A percentile compares a stretch with the other conserved stretches of the same genome.
Conservation (phyloP, 2,113 vertebrate genomes). For the Aegotheles bennettii region DNA sequence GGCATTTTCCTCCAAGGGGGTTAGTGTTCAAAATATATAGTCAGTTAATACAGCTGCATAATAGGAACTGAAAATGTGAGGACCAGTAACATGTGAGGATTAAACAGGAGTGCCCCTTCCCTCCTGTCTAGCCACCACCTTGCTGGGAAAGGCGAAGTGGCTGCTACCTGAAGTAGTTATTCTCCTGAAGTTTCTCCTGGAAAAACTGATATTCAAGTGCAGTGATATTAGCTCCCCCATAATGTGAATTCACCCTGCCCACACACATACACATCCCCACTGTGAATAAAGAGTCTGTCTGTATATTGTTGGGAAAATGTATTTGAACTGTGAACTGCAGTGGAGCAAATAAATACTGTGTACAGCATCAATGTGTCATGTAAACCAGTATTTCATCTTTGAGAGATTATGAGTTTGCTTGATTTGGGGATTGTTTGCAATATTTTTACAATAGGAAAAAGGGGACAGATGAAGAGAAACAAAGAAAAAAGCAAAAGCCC, state of each 20-base stretch:
- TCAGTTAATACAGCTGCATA: constrained; percentile 2
- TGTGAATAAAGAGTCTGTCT: constrained; percentile 57
- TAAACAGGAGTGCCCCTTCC: neutral
- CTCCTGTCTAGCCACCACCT: neutral
- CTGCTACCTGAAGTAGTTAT: neutral
- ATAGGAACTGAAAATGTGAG: neutral
- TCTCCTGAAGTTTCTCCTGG: neutral
- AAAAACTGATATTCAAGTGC: neutral
- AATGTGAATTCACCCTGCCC: constrained; percentile 61
- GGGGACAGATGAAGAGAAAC: neutral
- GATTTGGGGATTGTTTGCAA: neutral
- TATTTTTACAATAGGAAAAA: neutral
- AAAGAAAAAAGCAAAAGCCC: neutral
- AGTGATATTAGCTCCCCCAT: neutral
- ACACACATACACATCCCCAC: neutral
- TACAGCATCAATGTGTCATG: neutral
- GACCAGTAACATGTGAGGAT: neutral
- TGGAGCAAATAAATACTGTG: constrained; percentile 71
- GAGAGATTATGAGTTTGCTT: neutral
- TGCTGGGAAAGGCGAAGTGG: neutral
- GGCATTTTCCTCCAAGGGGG: neutral
- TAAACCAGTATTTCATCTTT: neutral
- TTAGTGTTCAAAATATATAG: constrained; percentile 2
- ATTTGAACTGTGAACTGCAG: constrained; percentile 68
- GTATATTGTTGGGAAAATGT: constrained; percentile 59